A percentile compares a stretch with the other conserved stretches of the same genome.
phyloP scores from a whole-genome alignment of 2,888 invertebrate species.

The Polietes domitor region DNA sequence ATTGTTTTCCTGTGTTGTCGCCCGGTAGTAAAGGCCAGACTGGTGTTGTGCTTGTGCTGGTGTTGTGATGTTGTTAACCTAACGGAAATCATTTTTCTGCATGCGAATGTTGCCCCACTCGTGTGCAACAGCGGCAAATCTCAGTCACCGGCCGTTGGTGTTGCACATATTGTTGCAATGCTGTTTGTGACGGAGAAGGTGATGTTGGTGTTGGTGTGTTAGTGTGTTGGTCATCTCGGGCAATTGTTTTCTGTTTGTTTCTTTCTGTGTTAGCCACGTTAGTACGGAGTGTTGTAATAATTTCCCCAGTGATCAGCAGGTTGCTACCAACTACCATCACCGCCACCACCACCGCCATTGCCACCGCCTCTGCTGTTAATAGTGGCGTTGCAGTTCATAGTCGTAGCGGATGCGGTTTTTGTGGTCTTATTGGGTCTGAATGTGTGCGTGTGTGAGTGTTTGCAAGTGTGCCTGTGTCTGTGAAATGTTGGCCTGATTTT shows the following conservation, averaged over 20 bases:
- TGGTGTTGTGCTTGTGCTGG: neutral
- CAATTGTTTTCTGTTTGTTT: conserved; percentile 27
- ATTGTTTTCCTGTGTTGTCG: conserved; percentile 2
- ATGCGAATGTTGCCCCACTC: conserved; percentile 49
- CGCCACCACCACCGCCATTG: conserved; percentile 32
- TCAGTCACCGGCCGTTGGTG: conserved; percentile 2
- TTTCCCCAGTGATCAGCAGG: conserved; percentile 66
- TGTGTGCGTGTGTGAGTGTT: neutral
- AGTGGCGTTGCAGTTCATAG: conserved; percentile 36
- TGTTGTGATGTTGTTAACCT: conserved; percentile 49
- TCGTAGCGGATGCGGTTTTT: conserved; percentile 64
- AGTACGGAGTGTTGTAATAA: conserved; percentile 56
- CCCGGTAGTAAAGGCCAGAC: neutral
- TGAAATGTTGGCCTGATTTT: conserved; percentile 58
- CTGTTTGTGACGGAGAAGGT: no score
- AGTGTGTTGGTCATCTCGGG: conserved; percentile 13
- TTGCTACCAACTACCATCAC: conserved; percentile 47
- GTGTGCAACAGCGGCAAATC: conserved; percentile 10
- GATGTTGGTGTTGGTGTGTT: neutral
- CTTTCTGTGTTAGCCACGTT: neutral
- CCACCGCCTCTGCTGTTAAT: neutral
- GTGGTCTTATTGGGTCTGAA: conserved; percentile 36
- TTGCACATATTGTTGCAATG: conserved; percentile 9
- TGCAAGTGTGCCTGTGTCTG: neutral
- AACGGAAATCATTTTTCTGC: conserved; percentile 62